Conservation (phyloP, 2,113 vertebrate species). For the Seriola aureovittata region DNA sequence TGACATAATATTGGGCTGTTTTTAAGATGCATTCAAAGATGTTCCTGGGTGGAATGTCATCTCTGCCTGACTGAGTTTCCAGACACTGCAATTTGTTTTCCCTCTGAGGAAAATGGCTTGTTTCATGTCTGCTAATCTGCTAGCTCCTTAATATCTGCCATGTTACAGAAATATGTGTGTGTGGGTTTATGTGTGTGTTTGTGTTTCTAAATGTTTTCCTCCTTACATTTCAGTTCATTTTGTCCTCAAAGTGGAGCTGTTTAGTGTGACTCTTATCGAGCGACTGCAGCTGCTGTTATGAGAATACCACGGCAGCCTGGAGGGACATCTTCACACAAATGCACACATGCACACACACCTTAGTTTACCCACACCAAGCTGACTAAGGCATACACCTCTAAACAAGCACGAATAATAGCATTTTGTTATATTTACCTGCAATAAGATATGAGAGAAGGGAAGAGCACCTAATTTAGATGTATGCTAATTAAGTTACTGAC, state of each 20-base stretch:
- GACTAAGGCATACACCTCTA: constrained; percentile 21
- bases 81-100: constrained; percentile 21
- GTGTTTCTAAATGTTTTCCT: constrained; percentile 26
- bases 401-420: constrained; percentile 45
- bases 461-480: constrained; percentile 8
- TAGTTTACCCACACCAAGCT: constrained; percentile 37
- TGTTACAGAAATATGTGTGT: constrained; percentile 39
- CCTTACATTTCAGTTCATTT: constrained; percentile 60
- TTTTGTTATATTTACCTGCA: constrained; percentile 43
- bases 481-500: constrained; percentile 9
- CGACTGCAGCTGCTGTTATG: constrained; percentile 78
- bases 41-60: constrained; percentile 6
- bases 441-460: constrained; percentile 8
- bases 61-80: constrained; percentile 39
- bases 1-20: constrained; percentile 11
- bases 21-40: constrained; percentile 10
- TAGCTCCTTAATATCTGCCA: constrained; percentile 53
- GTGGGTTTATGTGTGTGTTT: constrained; percentile 11
- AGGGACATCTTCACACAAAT: constrained; percentile 55
- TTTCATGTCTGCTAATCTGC: constrained; percentile 67
- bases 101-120: constrained; percentile 44
- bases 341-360: constrained; percentile 46
- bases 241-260: constrained; percentile 73
- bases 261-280: constrained; percentile 79
- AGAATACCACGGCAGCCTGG: constrained; percentile 48